phyloP scores from a whole-genome alignment of 1,140 invertebrate genomes.

The Orius laevigatus region DNA sequence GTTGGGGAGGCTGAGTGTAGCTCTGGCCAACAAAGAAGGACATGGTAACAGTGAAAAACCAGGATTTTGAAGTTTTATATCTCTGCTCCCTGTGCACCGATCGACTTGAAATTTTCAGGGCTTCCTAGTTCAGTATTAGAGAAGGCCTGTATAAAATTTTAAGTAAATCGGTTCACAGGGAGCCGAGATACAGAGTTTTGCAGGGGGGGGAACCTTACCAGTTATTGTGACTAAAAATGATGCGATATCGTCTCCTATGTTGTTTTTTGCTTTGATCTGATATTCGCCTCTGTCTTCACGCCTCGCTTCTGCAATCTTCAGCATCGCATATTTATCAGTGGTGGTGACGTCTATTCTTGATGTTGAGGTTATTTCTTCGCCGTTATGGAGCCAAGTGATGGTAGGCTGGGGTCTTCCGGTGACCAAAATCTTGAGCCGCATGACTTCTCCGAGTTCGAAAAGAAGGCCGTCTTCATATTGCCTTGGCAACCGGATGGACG shows the following conservation, averaged over 20 bases:
- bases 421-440: conserved; percentile 75
- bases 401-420: conserved; percentile 70
- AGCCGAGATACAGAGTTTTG: background rate
- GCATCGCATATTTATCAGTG: conserved; percentile 33
- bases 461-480: conserved; percentile 75
- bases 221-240: conserved; percentile 76
- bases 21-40: too few species aligned
- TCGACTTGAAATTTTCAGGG: too few species aligned
- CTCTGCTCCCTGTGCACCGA: too few species aligned
- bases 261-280: conserved; percentile 59
- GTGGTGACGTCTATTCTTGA: conserved; percentile 27
- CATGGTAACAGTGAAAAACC: too few species aligned
- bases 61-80: too few species aligned
- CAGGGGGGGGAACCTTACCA: conserved; percentile 29
- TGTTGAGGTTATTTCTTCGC: conserved; percentile 43
- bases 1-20: too few species aligned
- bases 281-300: conserved; percentile 75
- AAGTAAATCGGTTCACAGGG: background rate
- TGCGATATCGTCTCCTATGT: conserved; percentile 58
- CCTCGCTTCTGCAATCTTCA: conserved; percentile 54
- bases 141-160: background rate
- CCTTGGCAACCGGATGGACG: conserved; percentile 55
- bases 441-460: conserved; percentile 73
- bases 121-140: too few species aligned
- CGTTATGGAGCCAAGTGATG: conserved; percentile 75